Evolutionary conservation across 2,797 vertebrate species (phyloP).

Genomic region (Pelobates cultripes): DNA sequence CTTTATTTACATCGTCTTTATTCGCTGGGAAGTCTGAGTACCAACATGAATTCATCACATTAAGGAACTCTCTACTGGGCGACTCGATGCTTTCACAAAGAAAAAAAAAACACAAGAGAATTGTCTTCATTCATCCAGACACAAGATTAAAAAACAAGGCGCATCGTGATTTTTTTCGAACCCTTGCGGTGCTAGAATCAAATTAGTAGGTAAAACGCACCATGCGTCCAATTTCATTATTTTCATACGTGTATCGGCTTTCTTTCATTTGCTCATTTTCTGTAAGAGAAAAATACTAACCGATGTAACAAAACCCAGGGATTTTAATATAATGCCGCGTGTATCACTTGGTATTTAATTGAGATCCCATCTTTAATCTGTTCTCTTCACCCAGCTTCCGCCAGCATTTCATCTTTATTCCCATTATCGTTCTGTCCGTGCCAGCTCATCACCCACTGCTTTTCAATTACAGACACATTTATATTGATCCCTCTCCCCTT

Average conservation of each 20-base stretch:
- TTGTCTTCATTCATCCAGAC: conserved; percentile 16
- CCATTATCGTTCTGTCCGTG: conserved; percentile 76
- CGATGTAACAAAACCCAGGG: conserved; percentile 37
- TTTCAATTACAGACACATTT: conserved; percentile 78
- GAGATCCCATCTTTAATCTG: conserved; percentile 75
- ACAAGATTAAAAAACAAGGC: conserved; percentile 7
- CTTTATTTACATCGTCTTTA: not conserved
- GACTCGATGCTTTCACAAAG: not conserved
- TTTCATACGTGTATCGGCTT: conserved; percentile 1
- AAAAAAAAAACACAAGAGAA: not conserved
- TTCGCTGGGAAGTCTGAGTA: not conserved
- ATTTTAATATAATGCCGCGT: conserved; percentile 69
- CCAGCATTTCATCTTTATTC: conserved; percentile 70
- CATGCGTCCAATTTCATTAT: conserved; percentile 26
- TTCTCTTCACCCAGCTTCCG: conserved; percentile 64
- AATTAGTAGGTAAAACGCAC: conserved; percentile 10
- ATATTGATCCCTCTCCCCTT: conserved; percentile 77
- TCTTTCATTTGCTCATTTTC: conserved; percentile 20
- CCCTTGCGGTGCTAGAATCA: conserved; percentile 21
- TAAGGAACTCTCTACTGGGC: not conserved
- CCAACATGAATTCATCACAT: not conserved
- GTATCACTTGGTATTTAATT: conserved; percentile 74
- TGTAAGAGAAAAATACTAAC: not conserved
- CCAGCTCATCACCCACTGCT: conserved; percentile 78
- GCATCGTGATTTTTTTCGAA: not conserved